These are phyloP conservation scores for Perithous albicinctus DNA, from an alignment of 2,888 invertebrate genomes.

Conservation along the genomic window DNA sequence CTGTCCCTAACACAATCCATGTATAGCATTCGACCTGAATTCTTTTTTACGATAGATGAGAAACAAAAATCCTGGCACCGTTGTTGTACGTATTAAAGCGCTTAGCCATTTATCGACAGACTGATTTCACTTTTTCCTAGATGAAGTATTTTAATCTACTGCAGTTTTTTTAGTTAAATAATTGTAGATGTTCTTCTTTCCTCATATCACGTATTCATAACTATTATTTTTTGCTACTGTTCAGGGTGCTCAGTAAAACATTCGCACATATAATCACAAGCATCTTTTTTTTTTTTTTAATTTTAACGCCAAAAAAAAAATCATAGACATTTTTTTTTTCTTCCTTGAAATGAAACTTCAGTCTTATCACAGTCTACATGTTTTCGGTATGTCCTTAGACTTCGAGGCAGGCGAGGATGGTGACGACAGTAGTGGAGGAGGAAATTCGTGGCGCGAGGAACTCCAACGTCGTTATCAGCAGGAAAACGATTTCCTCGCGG, in stretches of 20 bases:
- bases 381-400: constrained; percentile 85
- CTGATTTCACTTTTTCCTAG: constrained; percentile 39
- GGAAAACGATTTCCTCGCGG: constrained; percentile 87
- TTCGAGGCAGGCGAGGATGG: constrained; percentile 90
- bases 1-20: constrained; percentile 6
- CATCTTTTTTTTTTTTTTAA: background rate
- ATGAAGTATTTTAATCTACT: constrained; percentile 47
- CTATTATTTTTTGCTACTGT: constrained; percentile 32
- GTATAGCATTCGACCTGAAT: constrained; percentile 22
- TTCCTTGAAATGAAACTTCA: background rate
- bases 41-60: constrained; percentile 49
- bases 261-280: constrained; percentile 13
- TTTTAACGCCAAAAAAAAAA: background rate
- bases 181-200: constrained; percentile 52
- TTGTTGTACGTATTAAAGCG: constrained; percentile 60
- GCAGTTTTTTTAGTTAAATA: constrained; percentile 57
- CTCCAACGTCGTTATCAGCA: constrained; percentile 87
- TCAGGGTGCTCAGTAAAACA: constrained; percentile 17
- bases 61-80: constrained; percentile 61
- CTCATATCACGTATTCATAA: constrained; percentile 32
- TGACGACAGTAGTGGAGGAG: constrained; percentile 86
- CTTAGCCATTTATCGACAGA: constrained; percentile 51
- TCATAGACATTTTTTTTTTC: background rate
- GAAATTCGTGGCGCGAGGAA: constrained; percentile 86
- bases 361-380: constrained; percentile 36